These are phyloP conservation scores for Todus mexicanus DNA, from an alignment of 2,797 vertebrate species.

Conservation along the genomic window DNA sequence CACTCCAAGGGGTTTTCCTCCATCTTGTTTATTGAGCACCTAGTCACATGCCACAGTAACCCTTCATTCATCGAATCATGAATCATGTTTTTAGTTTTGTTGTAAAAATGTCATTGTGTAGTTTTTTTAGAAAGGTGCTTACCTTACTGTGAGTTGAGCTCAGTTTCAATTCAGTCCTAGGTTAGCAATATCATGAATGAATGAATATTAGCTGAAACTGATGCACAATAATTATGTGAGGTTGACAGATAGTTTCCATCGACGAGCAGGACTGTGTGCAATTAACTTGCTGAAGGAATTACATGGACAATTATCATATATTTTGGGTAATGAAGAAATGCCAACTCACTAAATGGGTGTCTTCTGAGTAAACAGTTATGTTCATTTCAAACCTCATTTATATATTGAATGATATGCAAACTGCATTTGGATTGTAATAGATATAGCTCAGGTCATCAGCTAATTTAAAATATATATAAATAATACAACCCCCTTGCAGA, in stretches of 20 bases:
- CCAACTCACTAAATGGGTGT: slow-evolving; percentile 59
- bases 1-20: neutral
- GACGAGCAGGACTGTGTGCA: slow-evolving; percentile 32
- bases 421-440: slow-evolving; percentile 19
- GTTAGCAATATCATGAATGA: neutral
- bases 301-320: slow-evolving; percentile 50
- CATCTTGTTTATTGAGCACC: neutral
- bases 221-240: slow-evolving; percentile 29
- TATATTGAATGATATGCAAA: slow-evolving; percentile 49
- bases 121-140: neutral
- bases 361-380: slow-evolving; percentile 60
- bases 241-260: slow-evolving; percentile 49
- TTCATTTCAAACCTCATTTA: slow-evolving; percentile 49
- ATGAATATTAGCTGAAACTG: slow-evolving; percentile 9
- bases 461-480: slow-evolving; percentile 30
- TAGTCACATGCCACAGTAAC: fast-evolving
- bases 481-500: neutral
- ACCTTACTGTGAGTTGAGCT: neutral
- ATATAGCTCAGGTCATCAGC: neutral
- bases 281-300: slow-evolving; percentile 68
- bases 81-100: neutral
- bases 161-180: neutral
- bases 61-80: neutral
- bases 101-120: neutral
- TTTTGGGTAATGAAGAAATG: slow-evolving; percentile 70